These are phyloP conservation scores for Panthera leo DNA, from an alignment of 2,113 vertebrate species.

Conservation along the genomic window DNA sequence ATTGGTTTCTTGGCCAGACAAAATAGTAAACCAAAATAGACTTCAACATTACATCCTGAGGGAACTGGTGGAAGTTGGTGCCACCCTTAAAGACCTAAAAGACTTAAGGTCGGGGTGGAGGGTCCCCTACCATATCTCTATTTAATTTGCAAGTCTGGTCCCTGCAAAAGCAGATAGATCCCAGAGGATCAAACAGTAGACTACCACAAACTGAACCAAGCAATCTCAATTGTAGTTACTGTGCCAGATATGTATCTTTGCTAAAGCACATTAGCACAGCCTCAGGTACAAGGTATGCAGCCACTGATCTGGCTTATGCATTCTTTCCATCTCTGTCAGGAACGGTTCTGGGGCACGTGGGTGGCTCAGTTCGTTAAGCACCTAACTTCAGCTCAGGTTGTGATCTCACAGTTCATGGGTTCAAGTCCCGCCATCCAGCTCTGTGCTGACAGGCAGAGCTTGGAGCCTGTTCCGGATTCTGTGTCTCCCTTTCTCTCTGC, in stretches of 20 bases:
- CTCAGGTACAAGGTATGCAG: neutral
- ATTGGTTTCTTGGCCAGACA: neutral
- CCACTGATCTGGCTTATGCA: neutral
- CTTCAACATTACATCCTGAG: neutral
- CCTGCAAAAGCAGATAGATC: neutral
- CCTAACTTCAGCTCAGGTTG: too few relatives aligned
- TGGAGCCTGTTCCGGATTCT: too few relatives aligned
- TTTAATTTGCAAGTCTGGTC: neutral
- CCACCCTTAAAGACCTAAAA: neutral
- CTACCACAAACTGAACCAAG: neutral
- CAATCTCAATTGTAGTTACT: neutral
- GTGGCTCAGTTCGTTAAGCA: too few relatives aligned
- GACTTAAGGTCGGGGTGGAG: neutral
- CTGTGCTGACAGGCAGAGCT: too few relatives aligned
- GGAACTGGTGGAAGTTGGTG: neutral
- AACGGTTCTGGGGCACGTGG: neutral
- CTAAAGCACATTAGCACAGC: neutral
- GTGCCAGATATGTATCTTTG: neutral
- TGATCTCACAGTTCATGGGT: too few relatives aligned
- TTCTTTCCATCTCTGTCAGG: neutral
- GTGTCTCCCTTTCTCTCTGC: too few relatives aligned
- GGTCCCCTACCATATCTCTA: neutral
- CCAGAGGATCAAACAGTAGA: neutral
- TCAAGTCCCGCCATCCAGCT: too few relatives aligned
- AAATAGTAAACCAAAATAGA: neutral